Evolutionary conservation across 2,888 invertebrate species (phyloP).

Genomic region (Villa cingulata): DNA sequence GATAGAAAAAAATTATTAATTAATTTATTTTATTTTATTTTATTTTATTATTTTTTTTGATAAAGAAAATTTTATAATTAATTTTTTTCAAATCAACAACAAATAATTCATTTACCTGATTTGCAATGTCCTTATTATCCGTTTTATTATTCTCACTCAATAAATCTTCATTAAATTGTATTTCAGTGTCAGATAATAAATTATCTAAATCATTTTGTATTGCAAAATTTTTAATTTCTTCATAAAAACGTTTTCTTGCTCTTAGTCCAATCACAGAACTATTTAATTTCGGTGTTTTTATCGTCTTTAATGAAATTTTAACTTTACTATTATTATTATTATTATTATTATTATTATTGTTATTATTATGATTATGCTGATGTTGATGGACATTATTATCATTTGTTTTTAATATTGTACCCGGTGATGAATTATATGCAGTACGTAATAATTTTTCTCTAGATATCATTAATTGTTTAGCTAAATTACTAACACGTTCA

Average conservation of each 20-base stretch:
- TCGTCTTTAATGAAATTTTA: constrained; percentile 26
- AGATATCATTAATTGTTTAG: constrained; percentile 56
- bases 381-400: constrained; percentile 18
- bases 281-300: constrained; percentile 35
- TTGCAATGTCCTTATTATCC: background rate
- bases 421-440: constrained; percentile 52
- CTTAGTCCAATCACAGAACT: constrained; percentile 40
- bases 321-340: constrained; percentile 14
- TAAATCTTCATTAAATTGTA: constrained; percentile 16
- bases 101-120: constrained; percentile 4
- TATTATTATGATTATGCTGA: constrained; percentile 6
- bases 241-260: constrained; percentile 39
- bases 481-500: constrained; percentile 37
- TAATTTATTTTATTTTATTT: too few relatives aligned
- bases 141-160: too few relatives aligned
- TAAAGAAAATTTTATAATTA: too few relatives aligned
- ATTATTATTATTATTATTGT: constrained; percentile 9
- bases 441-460: constrained; percentile 55
- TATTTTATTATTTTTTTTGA: too few relatives aligned
- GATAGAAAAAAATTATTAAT: background rate
- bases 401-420: constrained; percentile 28
- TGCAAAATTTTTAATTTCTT: constrained; percentile 54
- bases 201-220: constrained; percentile 54
- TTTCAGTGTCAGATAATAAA: constrained; percentile 55
- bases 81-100: too few relatives aligned